Percentiles rank a stretch among this genome's conserved stretches.
Evolutionary conservation across 2,797 vertebrate species (phyloP).

Genomic region (Dicrostonyx torquatus): DNA sequence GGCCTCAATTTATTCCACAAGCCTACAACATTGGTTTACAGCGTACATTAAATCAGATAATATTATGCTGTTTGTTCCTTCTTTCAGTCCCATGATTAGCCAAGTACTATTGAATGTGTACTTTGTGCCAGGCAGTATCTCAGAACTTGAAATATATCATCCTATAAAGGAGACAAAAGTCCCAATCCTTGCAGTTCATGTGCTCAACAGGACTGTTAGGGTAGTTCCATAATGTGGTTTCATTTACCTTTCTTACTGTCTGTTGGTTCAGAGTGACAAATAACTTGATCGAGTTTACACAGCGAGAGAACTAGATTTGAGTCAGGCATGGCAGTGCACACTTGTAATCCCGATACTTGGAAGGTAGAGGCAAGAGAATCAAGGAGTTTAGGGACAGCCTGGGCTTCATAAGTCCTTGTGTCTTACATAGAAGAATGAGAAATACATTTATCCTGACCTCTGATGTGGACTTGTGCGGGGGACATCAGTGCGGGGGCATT

Average conservation of each 20-base stretch:
- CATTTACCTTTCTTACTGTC: neutral
- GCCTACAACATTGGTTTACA: neutral
- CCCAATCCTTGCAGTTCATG: neutral
- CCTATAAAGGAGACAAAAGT: constrained; percentile 10
- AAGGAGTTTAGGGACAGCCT: neutral
- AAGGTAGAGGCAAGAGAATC: neutral
- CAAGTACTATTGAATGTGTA: neutral
- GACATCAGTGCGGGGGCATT: neutral
- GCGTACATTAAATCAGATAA: constrained; percentile 22
- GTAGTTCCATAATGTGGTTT: neutral
- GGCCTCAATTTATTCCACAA: neutral
- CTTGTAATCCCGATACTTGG: neutral
- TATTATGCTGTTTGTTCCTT: constrained; percentile 4
- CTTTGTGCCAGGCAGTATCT: neutral
- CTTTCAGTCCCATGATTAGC: constrained; percentile 5
- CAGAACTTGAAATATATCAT: neutral
- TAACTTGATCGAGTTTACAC: neutral
- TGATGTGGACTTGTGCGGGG: neutral
- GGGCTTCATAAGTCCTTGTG: neutral
- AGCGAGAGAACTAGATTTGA: neutral
- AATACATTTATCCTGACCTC: neutral
- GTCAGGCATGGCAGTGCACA: neutral
- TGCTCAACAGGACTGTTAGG: neutral
- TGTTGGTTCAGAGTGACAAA: constrained; percentile 20
- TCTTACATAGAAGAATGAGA: neutral